These are phyloP conservation scores for Drosophila miranda DNA, from an alignment of 1,140 invertebrate species.

Conservation along the genomic window DNA sequence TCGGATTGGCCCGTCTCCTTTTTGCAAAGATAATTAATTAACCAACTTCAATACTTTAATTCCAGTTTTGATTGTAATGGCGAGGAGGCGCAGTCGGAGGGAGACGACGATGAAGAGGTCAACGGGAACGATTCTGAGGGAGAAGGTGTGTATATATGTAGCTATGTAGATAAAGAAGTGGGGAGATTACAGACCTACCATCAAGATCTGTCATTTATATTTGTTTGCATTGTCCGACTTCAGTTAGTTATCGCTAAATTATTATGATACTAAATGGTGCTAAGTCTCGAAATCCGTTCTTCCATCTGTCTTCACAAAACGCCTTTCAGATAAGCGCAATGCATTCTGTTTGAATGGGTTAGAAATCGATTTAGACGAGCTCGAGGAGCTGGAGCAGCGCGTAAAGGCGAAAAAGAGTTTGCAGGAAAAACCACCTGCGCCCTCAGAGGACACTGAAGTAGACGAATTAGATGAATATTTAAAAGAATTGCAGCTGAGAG, in stretches of 20 bases:
- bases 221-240: constrained; percentile 27
- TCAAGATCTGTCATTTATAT: no score
- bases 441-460: constrained; percentile 43
- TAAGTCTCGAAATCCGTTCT: neutral
- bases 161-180: neutral
- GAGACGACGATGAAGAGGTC: constrained; percentile 88
- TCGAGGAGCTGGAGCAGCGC: constrained; percentile 75
- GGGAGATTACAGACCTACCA: no score
- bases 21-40: neutral
- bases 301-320: constrained; percentile 4
- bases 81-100: constrained; percentile 87
- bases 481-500: constrained; percentile 72
- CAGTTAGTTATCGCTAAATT: neutral
- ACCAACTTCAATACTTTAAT: constrained; percentile 16
- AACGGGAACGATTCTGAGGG: constrained; percentile 85
- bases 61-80: constrained; percentile 86
- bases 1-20: constrained; percentile 34
- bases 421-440: constrained; percentile 19
- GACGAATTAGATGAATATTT: constrained; percentile 81
- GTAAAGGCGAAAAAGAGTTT: constrained; percentile 73
- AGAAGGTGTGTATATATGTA: constrained; percentile 63
- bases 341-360: constrained; percentile 81
- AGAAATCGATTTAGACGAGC: constrained; percentile 82
- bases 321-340: constrained; percentile 80
- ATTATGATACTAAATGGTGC: no score